Evolutionary conservation across 2,888 invertebrate species (phyloP), one percentile per base, ranked within the genome.

Genomic region (Himalopsyche kuldschensis): DNA sequence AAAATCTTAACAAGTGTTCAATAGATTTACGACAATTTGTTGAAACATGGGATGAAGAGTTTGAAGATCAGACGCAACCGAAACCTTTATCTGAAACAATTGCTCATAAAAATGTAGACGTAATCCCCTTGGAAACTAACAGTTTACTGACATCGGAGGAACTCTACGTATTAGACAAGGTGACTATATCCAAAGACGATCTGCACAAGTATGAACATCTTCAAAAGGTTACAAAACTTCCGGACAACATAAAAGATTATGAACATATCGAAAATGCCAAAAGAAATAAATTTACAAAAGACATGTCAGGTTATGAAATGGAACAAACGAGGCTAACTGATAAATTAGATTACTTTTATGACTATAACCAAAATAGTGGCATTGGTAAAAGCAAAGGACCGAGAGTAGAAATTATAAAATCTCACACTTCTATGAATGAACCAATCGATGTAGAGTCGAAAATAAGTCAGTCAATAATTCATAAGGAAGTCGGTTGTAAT

Each of bases 41-140:
- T 77, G 90, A 91, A 89, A 91, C 90, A 90, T 92, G 92, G 92
- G 91, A 90, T 90, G 92, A 92, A 88, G 92, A 91, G 75, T 91
- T 91, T 88, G 92, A 92, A 80, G 92, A 87, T 76, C 24, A 75
- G 24, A 84, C 81, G 87, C 87, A 48, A 84, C 87, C 79, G 6
- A 84, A 82, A 24, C 30, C 75, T 15, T 69, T 24, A 24, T 4
- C 69, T 27, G 79, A 48, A 24, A 55, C 17, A 6, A 17, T 46
- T 27, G 63, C 79, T 31, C 11, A 10, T 31, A 30, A 48, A 20
- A 80, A 75, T 80, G 69, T 69, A 15, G 27, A 69, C 11, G 10
- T 69, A 0, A 69, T 10, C 11, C 30, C 27, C 30, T n/a, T 30
- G 27, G 69, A 69, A 69, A 5, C 30, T 8, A 69, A 11, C 27